Conservation (phyloP, 2,888 invertebrate genomes). For the Chrysotoxum bicinctum region DNA sequence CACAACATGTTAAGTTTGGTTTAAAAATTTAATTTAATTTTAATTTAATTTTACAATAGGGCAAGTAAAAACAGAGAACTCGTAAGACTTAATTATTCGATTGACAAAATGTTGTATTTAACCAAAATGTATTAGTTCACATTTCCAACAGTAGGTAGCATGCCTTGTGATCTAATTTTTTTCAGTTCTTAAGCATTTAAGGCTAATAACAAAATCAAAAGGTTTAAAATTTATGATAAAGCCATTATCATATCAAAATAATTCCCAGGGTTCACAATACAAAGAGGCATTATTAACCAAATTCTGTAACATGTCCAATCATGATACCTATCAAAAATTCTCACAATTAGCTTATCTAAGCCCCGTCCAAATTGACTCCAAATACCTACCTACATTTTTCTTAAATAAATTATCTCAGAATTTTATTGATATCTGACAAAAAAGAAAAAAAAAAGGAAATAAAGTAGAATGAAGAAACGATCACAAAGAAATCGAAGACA, state of each 20-base stretch:
- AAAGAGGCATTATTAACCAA: conserved; percentile 13
- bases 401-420: conserved; percentile 70
- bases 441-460: background rate
- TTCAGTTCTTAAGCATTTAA: no score
- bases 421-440: conserved; percentile 62
- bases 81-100: no score
- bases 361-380: conserved; percentile 56
- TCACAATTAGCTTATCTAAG: conserved; percentile 67
- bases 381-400: conserved; percentile 50
- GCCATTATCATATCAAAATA: background rate
- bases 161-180: no score
- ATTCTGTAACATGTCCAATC: conserved; percentile 67
- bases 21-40: no score
- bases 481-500: conserved; percentile 46
- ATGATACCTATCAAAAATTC: conserved; percentile 69
- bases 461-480: conserved; percentile 16
- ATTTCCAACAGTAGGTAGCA: no score
- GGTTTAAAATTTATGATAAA: conserved; percentile 12
- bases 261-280: background rate
- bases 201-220: background rate
- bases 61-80: no score
- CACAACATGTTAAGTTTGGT: no score
- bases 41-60: no score
- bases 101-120: no score
- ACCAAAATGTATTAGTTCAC: no score